phyloP scores from a whole-genome alignment of 2,113 vertebrate genomes.

The Monarcha castaneiventris region DNA sequence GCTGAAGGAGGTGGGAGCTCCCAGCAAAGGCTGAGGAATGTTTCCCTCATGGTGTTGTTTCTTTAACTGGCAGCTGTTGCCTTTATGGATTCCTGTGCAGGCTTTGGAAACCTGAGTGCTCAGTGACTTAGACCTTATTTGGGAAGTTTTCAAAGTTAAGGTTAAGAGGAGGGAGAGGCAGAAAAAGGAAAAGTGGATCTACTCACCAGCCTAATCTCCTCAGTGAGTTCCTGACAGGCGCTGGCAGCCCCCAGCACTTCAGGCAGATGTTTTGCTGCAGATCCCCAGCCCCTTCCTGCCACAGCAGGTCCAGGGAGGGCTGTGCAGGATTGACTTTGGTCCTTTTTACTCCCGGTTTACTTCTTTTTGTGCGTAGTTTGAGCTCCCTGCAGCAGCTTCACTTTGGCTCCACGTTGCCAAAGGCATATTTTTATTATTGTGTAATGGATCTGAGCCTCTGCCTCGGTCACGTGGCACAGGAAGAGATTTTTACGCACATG shows the following conservation, averaged over 20 bases:
- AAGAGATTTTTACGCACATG: slow-evolving; percentile 20
- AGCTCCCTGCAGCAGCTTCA: slow-evolving; percentile 26
- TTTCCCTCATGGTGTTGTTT: background rate
- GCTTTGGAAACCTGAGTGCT: background rate
- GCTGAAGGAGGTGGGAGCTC: background rate
- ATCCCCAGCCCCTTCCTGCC: background rate
- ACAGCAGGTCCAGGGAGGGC: background rate
- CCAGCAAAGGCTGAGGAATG: background rate
- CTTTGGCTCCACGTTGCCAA: slow-evolving; percentile 44
- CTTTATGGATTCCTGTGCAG: background rate
- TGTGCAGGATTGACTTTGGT: background rate
- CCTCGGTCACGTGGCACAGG: slow-evolving; percentile 68
- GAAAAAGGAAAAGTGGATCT: background rate
- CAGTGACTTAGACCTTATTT: background rate
- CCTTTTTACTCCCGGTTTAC: background rate
- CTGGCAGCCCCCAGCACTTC: background rate
- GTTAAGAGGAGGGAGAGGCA: background rate
- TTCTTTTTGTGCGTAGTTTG: background rate
- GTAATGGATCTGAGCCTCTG: slow-evolving; percentile 66
- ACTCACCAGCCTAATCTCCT: slow-evolving; percentile 52
- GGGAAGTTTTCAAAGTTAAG: background rate
- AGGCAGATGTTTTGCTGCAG: slow-evolving; percentile 37
- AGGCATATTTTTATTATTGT: slow-evolving; percentile 77
- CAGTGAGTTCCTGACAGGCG: background rate
- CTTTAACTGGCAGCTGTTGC: background rate